Conservation (phyloP, 2,888 invertebrate genomes). For the Stenichneumon culpator region DNA sequence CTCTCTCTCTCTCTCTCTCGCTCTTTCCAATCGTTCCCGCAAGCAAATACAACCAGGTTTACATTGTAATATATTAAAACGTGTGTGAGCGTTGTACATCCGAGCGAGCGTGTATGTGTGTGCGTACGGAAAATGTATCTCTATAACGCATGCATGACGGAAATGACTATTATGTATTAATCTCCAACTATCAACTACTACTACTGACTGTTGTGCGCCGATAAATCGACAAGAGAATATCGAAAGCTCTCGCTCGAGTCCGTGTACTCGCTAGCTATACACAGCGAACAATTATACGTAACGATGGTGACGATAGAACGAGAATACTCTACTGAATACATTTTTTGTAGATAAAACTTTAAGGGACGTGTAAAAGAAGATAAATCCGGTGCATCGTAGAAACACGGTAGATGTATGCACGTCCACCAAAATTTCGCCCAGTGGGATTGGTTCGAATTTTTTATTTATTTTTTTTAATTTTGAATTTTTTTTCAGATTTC, state of each 20-base stretch:
- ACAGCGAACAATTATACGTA: constrained; percentile 38
- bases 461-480: not conserved
- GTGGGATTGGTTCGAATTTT: not conserved
- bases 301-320: not conserved
- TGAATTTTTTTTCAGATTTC: not conserved
- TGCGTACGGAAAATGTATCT: constrained; percentile 37
- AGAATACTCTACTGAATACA: not conserved
- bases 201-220: constrained; percentile 46
- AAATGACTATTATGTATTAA: constrained; percentile 50
- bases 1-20: not conserved
- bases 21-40: not conserved
- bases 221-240: constrained; percentile 46
- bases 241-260: constrained; percentile 59
- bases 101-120: constrained; percentile 63
- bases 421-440: not conserved
- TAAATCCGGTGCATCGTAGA: not conserved
- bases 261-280: constrained; percentile 43
- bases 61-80: constrained; percentile 26
- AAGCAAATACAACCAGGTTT: constrained; percentile 31
- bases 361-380: not conserved
- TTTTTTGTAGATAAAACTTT: not conserved
- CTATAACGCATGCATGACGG: constrained; percentile 52
- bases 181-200: constrained; percentile 37
- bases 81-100: constrained; percentile 47
- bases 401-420: no score